phyloP scores from a whole-genome alignment of 2,113 vertebrate species.

The Steatornis caripensis region DNA sequence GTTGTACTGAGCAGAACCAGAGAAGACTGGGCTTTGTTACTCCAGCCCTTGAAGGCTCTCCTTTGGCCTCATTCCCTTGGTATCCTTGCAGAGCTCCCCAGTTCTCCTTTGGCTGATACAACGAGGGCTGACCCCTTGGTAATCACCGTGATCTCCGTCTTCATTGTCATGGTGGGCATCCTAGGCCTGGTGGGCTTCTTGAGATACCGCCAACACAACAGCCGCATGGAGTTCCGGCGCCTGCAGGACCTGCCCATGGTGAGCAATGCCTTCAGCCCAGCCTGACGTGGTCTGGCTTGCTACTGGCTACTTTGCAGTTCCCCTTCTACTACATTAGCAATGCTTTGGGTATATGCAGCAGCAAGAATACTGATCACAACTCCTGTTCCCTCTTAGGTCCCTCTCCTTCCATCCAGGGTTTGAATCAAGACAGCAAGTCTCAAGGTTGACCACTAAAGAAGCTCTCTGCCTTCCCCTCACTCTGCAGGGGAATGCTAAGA shows the following conservation, averaged over 20 bases:
- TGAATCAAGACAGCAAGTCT: constrained; percentile 35
- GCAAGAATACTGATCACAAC: background rate
- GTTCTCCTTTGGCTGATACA: background rate
- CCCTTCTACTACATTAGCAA: background rate
- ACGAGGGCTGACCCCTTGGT: constrained; percentile 77
- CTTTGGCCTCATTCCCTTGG: background rate
- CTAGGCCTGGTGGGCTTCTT: constrained; percentile 82
- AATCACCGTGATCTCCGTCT: constrained; percentile 82
- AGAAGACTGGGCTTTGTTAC: background rate
- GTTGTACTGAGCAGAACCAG: background rate
- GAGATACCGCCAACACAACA: constrained; percentile 78
- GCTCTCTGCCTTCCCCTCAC: constrained; percentile 36
- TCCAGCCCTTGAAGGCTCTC: background rate
- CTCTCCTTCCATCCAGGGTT: constrained; percentile 45
- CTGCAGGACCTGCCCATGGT: constrained; percentile 78
- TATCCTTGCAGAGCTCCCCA: constrained; percentile 49
- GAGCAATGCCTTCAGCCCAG: background rate
- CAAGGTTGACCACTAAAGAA: constrained; percentile 29
- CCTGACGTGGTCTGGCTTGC: background rate
- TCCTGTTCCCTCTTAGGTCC: constrained; percentile 39
- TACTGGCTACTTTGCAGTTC: constrained; percentile 1
- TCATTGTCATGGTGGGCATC: constrained; percentile 80
- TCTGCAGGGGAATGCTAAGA: constrained; percentile 29
- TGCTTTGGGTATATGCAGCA: background rate
- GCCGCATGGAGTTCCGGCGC: constrained; percentile 80